Conservation (phyloP, 2,113 vertebrate species). For the Neoarius graeffei region DNA sequence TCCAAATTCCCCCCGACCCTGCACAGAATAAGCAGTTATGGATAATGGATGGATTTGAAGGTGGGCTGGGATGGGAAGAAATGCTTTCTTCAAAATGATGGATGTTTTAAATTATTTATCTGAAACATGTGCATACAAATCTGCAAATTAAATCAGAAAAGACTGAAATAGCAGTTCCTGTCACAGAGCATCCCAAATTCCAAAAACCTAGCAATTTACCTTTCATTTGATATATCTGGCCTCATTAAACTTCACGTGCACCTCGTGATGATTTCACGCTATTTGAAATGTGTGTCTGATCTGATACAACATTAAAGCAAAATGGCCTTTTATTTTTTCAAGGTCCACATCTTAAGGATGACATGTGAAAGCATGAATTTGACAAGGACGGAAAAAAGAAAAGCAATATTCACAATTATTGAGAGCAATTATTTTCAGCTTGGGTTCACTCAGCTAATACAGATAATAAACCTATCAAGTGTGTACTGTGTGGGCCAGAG, state of each 20-base stretch:
- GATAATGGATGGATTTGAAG: neutral
- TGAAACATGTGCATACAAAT: neutral
- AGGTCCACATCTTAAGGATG: neutral
- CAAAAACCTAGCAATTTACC: neutral
- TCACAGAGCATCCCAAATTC: neutral
- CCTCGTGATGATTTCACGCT: neutral
- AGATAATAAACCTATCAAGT: slow-evolving; percentile 1
- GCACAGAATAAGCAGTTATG: no score
- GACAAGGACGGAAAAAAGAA: neutral
- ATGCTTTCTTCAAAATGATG: neutral
- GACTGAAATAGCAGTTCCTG: neutral
- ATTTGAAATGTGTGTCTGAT: neutral
- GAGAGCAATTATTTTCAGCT: slow-evolving; percentile 17
- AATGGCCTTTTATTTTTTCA: neutral
- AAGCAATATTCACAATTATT: neutral
- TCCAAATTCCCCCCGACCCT: no score
- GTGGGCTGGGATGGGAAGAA: neutral
- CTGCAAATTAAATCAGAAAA: neutral
- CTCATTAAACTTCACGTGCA: neutral
- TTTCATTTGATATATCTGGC: neutral
- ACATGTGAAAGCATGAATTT: neutral
- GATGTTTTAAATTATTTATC: neutral
- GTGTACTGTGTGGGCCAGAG: neutral
- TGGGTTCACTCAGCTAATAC: neutral
- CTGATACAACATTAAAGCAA: neutral